phyloP scores from a whole-genome alignment of 2,113 vertebrate species.

The Boleophthalmus pectinirostris region DNA sequence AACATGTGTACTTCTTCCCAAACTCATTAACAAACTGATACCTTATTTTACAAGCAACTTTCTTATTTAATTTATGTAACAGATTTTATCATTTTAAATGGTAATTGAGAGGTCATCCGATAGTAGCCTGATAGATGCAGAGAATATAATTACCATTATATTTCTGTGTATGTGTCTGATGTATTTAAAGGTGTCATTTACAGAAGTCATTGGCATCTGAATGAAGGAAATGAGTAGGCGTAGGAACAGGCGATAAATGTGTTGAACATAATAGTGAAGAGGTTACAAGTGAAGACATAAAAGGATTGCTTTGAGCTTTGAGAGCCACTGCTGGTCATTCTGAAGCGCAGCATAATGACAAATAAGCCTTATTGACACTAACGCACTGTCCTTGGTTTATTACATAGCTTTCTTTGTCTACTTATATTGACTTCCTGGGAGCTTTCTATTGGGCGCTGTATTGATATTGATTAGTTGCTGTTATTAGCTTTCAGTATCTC shows the following conservation, averaged over 20 bases:
- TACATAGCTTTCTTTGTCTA: background rate
- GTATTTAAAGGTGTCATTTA: background rate
- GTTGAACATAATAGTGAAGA: slow-evolving; percentile 3
- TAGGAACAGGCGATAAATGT: background rate
- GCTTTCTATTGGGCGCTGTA: too few relatives aligned
- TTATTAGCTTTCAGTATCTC: too few relatives aligned
- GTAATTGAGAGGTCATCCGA: background rate
- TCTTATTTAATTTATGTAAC: background rate
- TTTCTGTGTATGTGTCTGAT: background rate
- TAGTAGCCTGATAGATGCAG: background rate
- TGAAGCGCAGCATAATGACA: slow-evolving; percentile 27
- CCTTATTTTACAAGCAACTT: background rate
- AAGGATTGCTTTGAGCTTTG: slow-evolving; percentile 45
- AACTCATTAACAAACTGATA: background rate
- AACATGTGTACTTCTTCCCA: background rate
- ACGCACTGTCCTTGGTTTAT: background rate
- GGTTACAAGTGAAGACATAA: slow-evolving; percentile 17
- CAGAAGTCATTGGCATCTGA: background rate
- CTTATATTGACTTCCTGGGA: too few relatives aligned
- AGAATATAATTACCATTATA: background rate
- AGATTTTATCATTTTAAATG: background rate
- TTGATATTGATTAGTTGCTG: too few relatives aligned
- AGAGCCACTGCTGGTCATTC: slow-evolving; percentile 31
- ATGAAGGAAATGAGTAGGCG: background rate
- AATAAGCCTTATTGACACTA: slow-evolving; percentile 1